Conservation (phyloP, 2,113 vertebrate species). For the Lichenostomus cassidix region DNA sequence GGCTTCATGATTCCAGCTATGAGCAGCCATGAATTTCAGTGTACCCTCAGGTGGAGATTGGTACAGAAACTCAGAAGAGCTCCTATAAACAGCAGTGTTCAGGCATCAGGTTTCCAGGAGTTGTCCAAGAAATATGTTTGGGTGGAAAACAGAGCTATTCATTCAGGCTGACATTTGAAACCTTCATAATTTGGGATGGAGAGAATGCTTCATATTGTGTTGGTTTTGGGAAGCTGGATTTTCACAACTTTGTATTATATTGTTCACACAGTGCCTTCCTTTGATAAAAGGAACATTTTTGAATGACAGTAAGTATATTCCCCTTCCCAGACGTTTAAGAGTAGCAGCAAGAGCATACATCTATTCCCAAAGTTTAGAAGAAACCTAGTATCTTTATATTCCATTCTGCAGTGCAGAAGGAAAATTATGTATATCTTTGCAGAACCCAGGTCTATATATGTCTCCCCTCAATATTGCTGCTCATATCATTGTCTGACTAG, state of each 20-base stretch:
- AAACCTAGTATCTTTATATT: neutral
- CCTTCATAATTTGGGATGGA: neutral
- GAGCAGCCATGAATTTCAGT: neutral
- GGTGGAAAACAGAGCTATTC: conserved; percentile 25
- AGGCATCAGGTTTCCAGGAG: conserved; percentile 23
- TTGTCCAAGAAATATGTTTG: conserved; percentile 16
- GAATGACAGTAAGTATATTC: neutral
- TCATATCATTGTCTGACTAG: neutral
- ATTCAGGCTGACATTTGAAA: conserved; percentile 35
- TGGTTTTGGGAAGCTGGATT: neutral
- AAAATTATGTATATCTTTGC: neutral
- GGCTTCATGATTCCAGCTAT: neutral
- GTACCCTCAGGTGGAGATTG: neutral
- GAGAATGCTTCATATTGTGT: conserved; percentile 35
- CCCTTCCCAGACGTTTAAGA: neutral
- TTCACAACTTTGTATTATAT: neutral
- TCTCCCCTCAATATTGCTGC: neutral
- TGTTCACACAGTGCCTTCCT: neutral
- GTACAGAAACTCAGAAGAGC: neutral
- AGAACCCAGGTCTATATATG: neutral
- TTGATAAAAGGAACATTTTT: conserved; percentile 11
- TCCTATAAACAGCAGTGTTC: neutral
- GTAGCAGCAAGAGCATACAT: neutral
- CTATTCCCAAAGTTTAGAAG: neutral
- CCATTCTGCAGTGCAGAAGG: neutral